Evolutionary conservation across 1,140 invertebrate species (phyloP), one percentile per base, ranked within the genome.

Genomic region (Bombus soroeensis): DNA sequence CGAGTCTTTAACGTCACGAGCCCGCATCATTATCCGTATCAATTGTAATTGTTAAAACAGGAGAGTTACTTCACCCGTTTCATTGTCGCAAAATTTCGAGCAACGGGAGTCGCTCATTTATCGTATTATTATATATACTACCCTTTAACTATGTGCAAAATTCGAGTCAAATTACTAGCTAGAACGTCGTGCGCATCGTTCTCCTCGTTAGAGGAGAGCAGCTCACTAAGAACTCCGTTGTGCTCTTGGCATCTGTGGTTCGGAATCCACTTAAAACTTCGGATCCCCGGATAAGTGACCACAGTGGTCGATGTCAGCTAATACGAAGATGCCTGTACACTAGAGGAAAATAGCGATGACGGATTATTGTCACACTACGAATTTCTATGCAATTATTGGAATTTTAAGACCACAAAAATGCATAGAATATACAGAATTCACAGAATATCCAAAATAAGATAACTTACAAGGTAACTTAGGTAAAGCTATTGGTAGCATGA

Each of bases 181-280:
- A 13, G 75, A 62, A 41, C 37, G 39, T 64, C 41, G n/a, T 43
- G 25, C 32, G n/a, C 15, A 18, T 6, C 32, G 22, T 22, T 12
- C 8, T 15, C 34, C 59, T 78, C 28, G 39, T 78, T 78, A 64
- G 18, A 41, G 59, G 59, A 57, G 39, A 32, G 18, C 37, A 59
- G 53, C 74, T 76, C 75, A 28, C 75, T 78, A 81, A 73, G 79
- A 72, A 81, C 66, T 37, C 70, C 25, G 62, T 39, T 70, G 77
- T 47, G 15, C 32, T 53, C 32, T 79, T 68, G 64, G 62, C 77
- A 68, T 80, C 64, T 53, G 78, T 13, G 78, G 34, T 80, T 80
- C 43, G 64, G 43, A 70, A 80, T 80, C 43, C 43, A 80, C 78
- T 80, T 80, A 70, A 80, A 80, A 80, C 78, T 80, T 80, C 10